Conservation (phyloP, 2,888 invertebrate genomes). For the Netelia inedita region DNA sequence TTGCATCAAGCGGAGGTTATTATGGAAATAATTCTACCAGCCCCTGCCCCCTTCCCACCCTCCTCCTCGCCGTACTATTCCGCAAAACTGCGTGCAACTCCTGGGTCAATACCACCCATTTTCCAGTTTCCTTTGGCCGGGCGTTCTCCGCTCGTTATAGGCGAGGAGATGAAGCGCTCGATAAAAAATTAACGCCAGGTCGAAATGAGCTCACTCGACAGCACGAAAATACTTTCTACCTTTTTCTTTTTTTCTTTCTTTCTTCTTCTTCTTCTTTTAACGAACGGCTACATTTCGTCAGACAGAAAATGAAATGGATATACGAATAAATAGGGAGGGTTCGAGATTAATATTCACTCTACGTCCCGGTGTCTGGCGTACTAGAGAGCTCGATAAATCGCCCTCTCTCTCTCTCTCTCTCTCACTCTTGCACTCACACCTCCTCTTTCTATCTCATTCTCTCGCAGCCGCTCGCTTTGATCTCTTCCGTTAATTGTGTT, state of each 20-base stretch:
- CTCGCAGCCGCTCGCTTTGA: conserved; percentile 58
- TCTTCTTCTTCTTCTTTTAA: background rate
- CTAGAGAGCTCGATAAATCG: background rate
- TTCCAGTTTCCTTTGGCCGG: background rate
- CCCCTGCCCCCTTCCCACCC: too few species aligned
- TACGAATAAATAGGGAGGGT: conserved; percentile 4
- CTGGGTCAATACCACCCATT: background rate
- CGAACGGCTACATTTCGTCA: conserved; percentile 31
- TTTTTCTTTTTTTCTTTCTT: conserved; percentile 3
- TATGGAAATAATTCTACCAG: too few species aligned
- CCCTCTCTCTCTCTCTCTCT: background rate
- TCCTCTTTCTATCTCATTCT: conserved; percentile 22
- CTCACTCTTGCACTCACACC: background rate
- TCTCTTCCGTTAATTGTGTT: conserved; percentile 67
- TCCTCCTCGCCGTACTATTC: too few species aligned
- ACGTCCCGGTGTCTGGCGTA: conserved; percentile 18
- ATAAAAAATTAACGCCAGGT: conserved; percentile 15
- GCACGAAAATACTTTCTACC: conserved; percentile 4
- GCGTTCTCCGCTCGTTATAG: background rate
- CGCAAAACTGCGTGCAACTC: background rate
- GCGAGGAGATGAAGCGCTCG: background rate
- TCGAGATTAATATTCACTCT: conserved; percentile 52
- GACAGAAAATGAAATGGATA: conserved; percentile 10
- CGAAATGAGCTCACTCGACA: conserved; percentile 37
- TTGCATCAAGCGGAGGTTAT: too few species aligned